These are phyloP conservation scores for Etheostoma cragini DNA, from an alignment of 2,113 vertebrate species.

Conservation along the genomic window DNA sequence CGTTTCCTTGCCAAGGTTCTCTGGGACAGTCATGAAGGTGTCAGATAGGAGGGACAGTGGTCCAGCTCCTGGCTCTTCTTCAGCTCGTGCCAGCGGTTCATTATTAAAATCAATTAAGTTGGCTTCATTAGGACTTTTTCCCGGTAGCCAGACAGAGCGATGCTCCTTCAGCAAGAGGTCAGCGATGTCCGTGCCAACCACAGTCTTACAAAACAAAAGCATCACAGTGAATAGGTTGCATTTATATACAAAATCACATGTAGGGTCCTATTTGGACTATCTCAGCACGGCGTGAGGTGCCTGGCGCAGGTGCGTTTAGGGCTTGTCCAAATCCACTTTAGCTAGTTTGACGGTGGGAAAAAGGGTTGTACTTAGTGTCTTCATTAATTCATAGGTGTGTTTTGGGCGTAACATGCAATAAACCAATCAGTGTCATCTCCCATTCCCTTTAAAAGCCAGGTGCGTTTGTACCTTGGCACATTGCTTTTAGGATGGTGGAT, in stretches of 20 bases:
- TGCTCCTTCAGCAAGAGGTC: slow-evolving; percentile 95
- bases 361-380: too few relatives aligned
- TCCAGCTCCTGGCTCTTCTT: slow-evolving; percentile 91
- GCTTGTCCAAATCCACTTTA: too few relatives aligned
- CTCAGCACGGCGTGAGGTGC: too few relatives aligned
- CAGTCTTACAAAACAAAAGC: slow-evolving; percentile 85
- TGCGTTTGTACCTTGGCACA: too few relatives aligned
- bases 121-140: slow-evolving; percentile 96
- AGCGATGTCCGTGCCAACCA: slow-evolving; percentile 96
- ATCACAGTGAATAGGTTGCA: neutral
- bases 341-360: too few relatives aligned
- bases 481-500: too few relatives aligned
- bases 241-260: neutral
- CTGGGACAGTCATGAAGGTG: slow-evolving; percentile 83
- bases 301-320: too few relatives aligned
- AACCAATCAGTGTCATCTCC: too few relatives aligned
- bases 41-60: slow-evolving; percentile 93
- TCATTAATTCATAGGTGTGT: too few relatives aligned
- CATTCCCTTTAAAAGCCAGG: too few relatives aligned
- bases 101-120: slow-evolving; percentile 97
- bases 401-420: too few relatives aligned
- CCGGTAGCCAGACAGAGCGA: slow-evolving; percentile 94
- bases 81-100: slow-evolving; percentile 89
- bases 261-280: too few relatives aligned
- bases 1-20: slow-evolving; percentile 89